Evolutionary conservation across 2,888 invertebrate genomes (phyloP).

Genomic region (Noctua comes): DNA sequence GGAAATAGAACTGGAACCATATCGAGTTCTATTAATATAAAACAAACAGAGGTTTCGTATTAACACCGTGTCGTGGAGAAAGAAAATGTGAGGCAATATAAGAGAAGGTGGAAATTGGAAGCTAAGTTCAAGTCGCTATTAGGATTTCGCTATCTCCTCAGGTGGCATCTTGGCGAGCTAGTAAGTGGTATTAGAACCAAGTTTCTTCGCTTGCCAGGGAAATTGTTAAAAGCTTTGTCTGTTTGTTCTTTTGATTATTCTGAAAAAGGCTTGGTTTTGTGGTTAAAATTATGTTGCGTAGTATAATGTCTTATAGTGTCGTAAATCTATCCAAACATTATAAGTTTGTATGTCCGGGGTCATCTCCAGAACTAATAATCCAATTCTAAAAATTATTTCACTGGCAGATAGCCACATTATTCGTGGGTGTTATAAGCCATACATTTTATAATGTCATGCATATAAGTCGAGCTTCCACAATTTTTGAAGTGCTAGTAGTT

Average conservation of each 20-base stretch:
- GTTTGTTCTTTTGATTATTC: neutral
- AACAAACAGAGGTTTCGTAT: constrained; percentile 52
- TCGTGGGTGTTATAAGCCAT: no score
- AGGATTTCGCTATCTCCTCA: constrained; percentile 17
- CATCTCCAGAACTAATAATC: no score
- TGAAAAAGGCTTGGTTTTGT: neutral
- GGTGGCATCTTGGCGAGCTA: neutral
- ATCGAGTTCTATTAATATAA: constrained; percentile 52
- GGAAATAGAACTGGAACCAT: constrained; percentile 44
- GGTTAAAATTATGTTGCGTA: no score
- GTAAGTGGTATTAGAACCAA: constrained; percentile 20
- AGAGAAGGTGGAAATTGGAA: constrained; percentile 43
- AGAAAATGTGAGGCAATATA: constrained; percentile 47
- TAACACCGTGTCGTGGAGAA: constrained; percentile 34
- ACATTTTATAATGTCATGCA: no score
- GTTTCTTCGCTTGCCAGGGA: constrained; percentile 2
- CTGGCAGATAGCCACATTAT: no score
- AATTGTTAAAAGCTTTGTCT: constrained; percentile 16
- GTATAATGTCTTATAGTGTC: neutral
- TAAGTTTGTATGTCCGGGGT: no score
- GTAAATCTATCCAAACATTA: no score
- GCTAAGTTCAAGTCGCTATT: constrained; percentile 38
- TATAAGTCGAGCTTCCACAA: no score
- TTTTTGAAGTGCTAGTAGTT: no score
- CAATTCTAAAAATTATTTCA: no score